Evolutionary conservation across 2,888 invertebrate species (phyloP), one percentile per base, ranked within the genome.

Genomic region (Callyntrura guangdongensis): DNA sequence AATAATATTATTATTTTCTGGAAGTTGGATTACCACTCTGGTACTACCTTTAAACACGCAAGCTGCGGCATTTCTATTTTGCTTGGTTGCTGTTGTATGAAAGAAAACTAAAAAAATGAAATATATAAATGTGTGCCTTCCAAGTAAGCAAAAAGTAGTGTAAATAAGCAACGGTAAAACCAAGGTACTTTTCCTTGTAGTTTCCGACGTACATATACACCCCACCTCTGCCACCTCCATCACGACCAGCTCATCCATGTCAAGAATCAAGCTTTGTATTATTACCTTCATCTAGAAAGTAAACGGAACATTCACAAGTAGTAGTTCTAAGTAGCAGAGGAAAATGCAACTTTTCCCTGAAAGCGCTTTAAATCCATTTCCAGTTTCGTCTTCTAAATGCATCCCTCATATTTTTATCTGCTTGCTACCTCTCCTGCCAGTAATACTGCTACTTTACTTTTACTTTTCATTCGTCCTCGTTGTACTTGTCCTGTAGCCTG

Each of bases 41-140:
- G 36, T 79, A 79, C 79, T 79, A 56, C 79, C 56, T 79, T 56
- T 79, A 56, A 79, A 79, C 79, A 79, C 79, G 79, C 79, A 79
- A 79, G 79, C 56, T 79, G 79, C 79, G 79, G 79, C 59, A 79
- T 59, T 79, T 56, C 79, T 79, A 56, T 79, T 79, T 79, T 79
- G 79, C 56, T 79, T 79, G 79, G 56, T 77, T 77, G 49, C 77
- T 53, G 17, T 64, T 64, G 69, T 77, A 27, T 59, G 36, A 36
- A 53, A 27, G 27, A 79, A 79, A 79, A 79, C 36, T 79, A 56
- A 36, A 56, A 36, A 59, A 79, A 79, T 77, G 53, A 17, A 67
- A 74, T 77, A 53, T 53, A 59, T 49, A 49, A 17, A 74, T 47
- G 22, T 74, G 22, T 74, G 20, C 22, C 11, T 22, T 69, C 4